Conservation (phyloP, 2,888 invertebrate species). For the Amiota mariae region DNA sequence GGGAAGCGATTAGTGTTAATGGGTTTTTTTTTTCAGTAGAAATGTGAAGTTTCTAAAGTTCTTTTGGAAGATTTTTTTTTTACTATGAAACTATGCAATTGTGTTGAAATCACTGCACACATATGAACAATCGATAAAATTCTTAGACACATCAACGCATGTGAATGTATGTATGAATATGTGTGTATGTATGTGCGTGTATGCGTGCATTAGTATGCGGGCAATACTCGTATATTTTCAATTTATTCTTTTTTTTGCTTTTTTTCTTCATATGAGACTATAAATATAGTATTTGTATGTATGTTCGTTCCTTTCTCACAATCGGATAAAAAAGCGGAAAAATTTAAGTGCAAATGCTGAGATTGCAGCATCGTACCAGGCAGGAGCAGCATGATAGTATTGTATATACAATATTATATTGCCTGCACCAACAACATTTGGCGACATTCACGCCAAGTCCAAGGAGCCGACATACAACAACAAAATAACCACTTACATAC, state of each 20-base stretch:
- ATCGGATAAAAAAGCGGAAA: slow-evolving; percentile 14
- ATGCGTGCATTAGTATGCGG: slow-evolving; percentile 27
- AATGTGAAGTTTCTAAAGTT: slow-evolving; percentile 56
- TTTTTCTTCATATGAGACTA: too few species aligned
- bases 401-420: too few species aligned
- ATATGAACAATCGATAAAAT: slow-evolving; percentile 62
- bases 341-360: slow-evolving; percentile 50
- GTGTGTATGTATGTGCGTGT: too few species aligned
- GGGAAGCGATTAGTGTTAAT: slow-evolving; percentile 70
- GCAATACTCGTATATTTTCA: slow-evolving; percentile 55
- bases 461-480: slow-evolving; percentile 10
- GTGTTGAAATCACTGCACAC: slow-evolving; percentile 45
- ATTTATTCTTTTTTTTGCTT: slow-evolving; percentile 54
- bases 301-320: neutral
- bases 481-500: neutral
- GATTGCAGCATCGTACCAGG: slow-evolving; percentile 56
- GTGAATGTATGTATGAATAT: slow-evolving; percentile 22
- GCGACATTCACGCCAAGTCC: slow-evolving; percentile 18
- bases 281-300: too few species aligned
- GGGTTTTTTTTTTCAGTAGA: slow-evolving; percentile 60
- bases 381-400: too few species aligned
- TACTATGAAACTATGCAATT: slow-evolving; percentile 18
- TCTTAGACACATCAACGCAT: slow-evolving; percentile 39
- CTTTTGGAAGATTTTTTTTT: neutral
- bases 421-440: too few species aligned